A percentile compares a stretch with the other conserved stretches of the same genome.
These are phyloP conservation scores for Pseudorectes ferrugineus DNA, from an alignment of 2,113 vertebrate genomes.

Conservation along the genomic window DNA sequence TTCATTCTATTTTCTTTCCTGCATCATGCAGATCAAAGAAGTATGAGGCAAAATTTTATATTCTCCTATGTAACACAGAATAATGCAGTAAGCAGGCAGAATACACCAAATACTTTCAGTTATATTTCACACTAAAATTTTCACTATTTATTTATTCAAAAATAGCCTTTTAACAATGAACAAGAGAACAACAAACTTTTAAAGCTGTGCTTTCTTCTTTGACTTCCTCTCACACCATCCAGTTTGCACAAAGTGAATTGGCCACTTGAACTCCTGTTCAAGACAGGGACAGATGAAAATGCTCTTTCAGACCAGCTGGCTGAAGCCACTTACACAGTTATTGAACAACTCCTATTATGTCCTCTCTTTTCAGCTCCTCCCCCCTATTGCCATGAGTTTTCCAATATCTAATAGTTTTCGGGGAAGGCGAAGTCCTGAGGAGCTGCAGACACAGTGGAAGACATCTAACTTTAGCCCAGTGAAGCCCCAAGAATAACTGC, in stretches of 20 bases:
- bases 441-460: not conserved
- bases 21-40: not conserved
- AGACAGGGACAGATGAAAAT: not conserved
- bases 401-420: not conserved
- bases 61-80: not conserved
- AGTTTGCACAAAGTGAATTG: not conserved
- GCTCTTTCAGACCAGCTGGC: not conserved
- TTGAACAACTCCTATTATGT: not conserved
- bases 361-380: not conserved
- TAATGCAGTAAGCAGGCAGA: not conserved
- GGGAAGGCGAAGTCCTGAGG: not conserved
- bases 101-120: not conserved
- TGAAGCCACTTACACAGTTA: not conserved
- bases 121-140: not conserved
- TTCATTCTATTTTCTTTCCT: not conserved
- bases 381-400: not conserved
- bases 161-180: not conserved
- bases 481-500: not conserved
- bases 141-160: not conserved
- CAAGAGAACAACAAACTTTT: not conserved
- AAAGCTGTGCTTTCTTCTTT: not conserved
- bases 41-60: not conserved
- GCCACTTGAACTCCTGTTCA: not conserved
- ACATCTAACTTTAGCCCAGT: not conserved
- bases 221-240: not conserved